Evolutionary conservation across 2,113 vertebrate genomes (phyloP), one percentile per base, ranked within the genome.

Genomic region (Girardinichthys multiradiatus): DNA sequence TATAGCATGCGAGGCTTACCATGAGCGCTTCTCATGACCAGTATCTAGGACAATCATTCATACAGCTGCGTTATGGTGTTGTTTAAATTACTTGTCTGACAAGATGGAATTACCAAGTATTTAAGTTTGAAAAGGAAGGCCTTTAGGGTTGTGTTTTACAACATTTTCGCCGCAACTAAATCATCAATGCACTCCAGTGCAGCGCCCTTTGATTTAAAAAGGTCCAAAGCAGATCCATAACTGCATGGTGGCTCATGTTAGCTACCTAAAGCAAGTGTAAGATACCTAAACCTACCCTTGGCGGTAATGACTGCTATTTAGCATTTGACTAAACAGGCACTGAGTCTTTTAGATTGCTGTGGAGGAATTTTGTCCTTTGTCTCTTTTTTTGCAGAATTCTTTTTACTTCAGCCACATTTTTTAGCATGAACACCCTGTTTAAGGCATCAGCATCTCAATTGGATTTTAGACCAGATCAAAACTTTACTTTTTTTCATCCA

Each of bases 151-250:
- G 48, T 54, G 48, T 11, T 54, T 45, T 54, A 54, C 48, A 10
- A 54, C 0, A 75, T 0, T 35, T 35, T 19, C 6, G 2, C 3
- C 31, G 64, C 26, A 10, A 4, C 19, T n/a, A 39, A 59, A 59
- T n/a, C 11, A 30, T 33, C 27, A 15, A 35, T 37, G 37, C 29
- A 42, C 24, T 0, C 76, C 70, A 86, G 81, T 19, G 76, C 64
- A 77, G 17, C 80, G 69, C 12, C 48, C 48, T 10, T n/a, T n/a
- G 48, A 19, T 2, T 57, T 42, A 68, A 13, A 31, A 70, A 19
- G 60, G 13, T 57, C 39, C 70, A 51, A 35, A 64, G 4, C 2
- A 21, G 64, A 70, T 54, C 48, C 48, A n/a, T 24, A 17, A 77
- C 33, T 11, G 13, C 14, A 1, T 13, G 24, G 37, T 45, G 42